Evolutionary conservation across 2,888 invertebrate species (phyloP).

Genomic region (Drosophila gaucha): DNA sequence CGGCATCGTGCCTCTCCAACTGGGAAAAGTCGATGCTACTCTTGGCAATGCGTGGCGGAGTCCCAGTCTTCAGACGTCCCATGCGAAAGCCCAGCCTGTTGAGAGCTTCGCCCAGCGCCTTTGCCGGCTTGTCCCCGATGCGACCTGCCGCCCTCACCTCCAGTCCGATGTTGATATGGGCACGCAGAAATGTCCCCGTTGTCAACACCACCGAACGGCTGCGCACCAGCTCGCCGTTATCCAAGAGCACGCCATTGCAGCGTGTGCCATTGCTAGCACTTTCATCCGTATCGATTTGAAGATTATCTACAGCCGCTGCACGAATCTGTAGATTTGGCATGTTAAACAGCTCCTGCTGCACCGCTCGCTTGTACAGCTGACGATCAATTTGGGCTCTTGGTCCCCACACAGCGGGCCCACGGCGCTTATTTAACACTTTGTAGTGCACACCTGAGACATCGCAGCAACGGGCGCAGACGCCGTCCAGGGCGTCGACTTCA

Average conservation of each 20-base stretch:
- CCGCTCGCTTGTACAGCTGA: conserved; percentile 89
- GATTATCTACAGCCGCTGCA: conserved; percentile 91
- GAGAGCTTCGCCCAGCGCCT: conserved; percentile 91
- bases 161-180: conserved; percentile 92
- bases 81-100: conserved; percentile 89
- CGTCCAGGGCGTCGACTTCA: conserved; percentile 95
- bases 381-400: conserved; percentile 95
- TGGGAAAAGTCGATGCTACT: conserved; percentile 88
- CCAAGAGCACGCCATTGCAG: conserved; percentile 80
- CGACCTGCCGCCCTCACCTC: conserved; percentile 91
- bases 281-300: conserved; percentile 85
- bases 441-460: conserved; percentile 93
- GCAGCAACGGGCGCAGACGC: conserved; percentile 92
- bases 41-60: conserved; percentile 91
- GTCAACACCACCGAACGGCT: conserved; percentile 91
- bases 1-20: conserved; percentile 86
- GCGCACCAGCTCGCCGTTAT: conserved; percentile 86
- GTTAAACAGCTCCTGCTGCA: conserved; percentile 90
- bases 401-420: conserved; percentile 96
- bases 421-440: conserved; percentile 91
- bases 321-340: conserved; percentile 88
- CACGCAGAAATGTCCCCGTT: conserved; percentile 95
- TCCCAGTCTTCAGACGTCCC: conserved; percentile 94
- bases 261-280: conserved; percentile 24
- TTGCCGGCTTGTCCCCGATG: conserved; percentile 91